Evolutionary conservation across 1,140 invertebrate genomes (phyloP).

Genomic region (Calycopis cecrops): DNA sequence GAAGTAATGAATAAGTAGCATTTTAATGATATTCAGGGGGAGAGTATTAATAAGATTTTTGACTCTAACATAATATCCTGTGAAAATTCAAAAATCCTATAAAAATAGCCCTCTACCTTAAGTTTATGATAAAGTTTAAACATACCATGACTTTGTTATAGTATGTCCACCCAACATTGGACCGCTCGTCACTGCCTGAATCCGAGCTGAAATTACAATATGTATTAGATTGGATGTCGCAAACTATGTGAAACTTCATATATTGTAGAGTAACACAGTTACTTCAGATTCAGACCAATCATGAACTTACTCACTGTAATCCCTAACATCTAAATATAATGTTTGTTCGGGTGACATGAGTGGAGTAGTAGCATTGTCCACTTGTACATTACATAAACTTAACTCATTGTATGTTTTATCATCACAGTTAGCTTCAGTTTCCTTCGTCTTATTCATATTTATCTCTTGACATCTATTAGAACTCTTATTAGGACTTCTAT

Average conservation of each 20-base stretch:
- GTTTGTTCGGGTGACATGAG: constrained; percentile 77
- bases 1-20: no score
- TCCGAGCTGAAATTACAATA: constrained; percentile 59
- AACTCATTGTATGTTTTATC: constrained; percentile 70
- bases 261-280: no score
- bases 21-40: no score
- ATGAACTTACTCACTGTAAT: constrained; percentile 72
- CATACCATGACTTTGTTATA: constrained; percentile 80
- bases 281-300: no score
- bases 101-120: no score
- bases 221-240: neutral
- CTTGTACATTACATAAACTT: constrained; percentile 75
- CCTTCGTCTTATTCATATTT: constrained; percentile 23
- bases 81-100: no score
- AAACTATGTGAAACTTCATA: no score
- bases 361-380: constrained; percentile 72
- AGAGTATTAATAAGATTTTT: no score
- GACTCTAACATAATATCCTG: no score
- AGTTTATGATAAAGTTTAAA: constrained; percentile 4
- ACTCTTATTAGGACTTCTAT: constrained; percentile 17
- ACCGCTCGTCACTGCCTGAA: constrained; percentile 61
- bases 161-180: constrained; percentile 80
- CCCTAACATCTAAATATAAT: constrained; percentile 77
- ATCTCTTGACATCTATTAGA: constrained; percentile 19
- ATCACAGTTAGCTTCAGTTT: constrained; percentile 27